Evolutionary conservation across 1,140 invertebrate genomes (phyloP), one percentile per base, ranked within the genome.

Genomic region (Solen grandis): DNA sequence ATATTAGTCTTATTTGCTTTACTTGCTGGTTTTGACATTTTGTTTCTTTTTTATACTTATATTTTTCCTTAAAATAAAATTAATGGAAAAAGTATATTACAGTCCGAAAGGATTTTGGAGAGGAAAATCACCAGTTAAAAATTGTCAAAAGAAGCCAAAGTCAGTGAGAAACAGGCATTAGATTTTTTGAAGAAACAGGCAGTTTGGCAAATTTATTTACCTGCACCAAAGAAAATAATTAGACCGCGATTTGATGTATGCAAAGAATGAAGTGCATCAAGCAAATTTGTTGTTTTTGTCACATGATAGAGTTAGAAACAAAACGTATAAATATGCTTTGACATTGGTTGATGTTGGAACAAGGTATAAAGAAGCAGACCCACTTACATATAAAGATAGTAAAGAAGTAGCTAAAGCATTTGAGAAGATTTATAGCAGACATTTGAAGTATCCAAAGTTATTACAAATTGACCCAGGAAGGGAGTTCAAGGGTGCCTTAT

Each of bases 281-380:
- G 77, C 70, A 4, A 66, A 85, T 54, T 57, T 83, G 4, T 57
- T 85, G 5, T 85, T 81, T 68, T 31, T 85, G 14, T 82, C 73
- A 19, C 82, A 82, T 54, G 82, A 85, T 41, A 29, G 22, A n/a
- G n/a, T n/a, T n/a, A n/a, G n/a, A n/a, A n/a, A n/a, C n/a, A n/a
- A n/a, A n/a, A n/a, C n/a, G n/a, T 14, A 74, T 54, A 79, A 69
- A 54, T 85, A 83, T 66, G 70, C 63, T 3, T 50, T 83, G 50
- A 83, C 81, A 8, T 29, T 79, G 0, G 81, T 83, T 46, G 84
- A 85, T 75, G 35, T 83, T 4, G 81, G 69, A 29, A 27, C 16
- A 10, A 62, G 84, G 1, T 85, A 59, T 52, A 85, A 85, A 70
- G 84, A 75, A 38, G 81, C 81, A 36, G 74, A 81, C 33, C 75